Base-by-base conservation (phyloP, 2,888 invertebrate genomes). In the Yponomeuta cagnagella region DNA sequence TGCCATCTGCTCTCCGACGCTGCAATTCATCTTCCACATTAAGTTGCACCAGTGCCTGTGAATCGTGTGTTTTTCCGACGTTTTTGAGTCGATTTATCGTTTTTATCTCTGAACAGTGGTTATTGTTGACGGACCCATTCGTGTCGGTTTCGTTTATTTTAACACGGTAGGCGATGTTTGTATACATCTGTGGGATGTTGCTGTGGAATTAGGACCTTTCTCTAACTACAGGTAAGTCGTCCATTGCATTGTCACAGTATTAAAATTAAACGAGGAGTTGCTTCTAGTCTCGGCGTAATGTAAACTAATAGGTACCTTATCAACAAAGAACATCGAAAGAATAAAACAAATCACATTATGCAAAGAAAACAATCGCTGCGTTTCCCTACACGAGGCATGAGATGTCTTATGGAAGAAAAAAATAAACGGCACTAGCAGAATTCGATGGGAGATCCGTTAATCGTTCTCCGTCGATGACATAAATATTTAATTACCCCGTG, bases 401-500 rank as follows among this genome's bases (percentile, higher is more conserved):
- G 2, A 58, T 58, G 52, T 15, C 52, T 58, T 4, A 58, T 58
- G 5, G 52, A 58, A 58, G 5, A 15, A 58, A 58, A 58, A 6
- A 15, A 58, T 58, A 58, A 70, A 73, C 71, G 70, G 48, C 71
- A 52, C 43, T 63, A 10, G 31, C 64, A 64, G 31, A 31, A 64
- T 10, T 64, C 23, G 30, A 8, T 64, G 23, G 23, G n/a, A 64
- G 64, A 23, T 31, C 3, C 68, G 69, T 72, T 70, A 68, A 70
- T 69, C 68, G 69, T 72, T 70, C 68, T 69, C 67, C 72, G 71
- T 72, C 70, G 72, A 73, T 74, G 72, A 73, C 73, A 87, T 90
- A 88, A 88, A 90, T 90, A 89, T 90, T 90, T 90, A 90, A 91
- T 90, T 89, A 89, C 88, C 86, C 84, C 87, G 88, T 86, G 87